Evolutionary conservation across 2,888 invertebrate species (phyloP).

Genomic region (Acrocera orbiculus): DNA sequence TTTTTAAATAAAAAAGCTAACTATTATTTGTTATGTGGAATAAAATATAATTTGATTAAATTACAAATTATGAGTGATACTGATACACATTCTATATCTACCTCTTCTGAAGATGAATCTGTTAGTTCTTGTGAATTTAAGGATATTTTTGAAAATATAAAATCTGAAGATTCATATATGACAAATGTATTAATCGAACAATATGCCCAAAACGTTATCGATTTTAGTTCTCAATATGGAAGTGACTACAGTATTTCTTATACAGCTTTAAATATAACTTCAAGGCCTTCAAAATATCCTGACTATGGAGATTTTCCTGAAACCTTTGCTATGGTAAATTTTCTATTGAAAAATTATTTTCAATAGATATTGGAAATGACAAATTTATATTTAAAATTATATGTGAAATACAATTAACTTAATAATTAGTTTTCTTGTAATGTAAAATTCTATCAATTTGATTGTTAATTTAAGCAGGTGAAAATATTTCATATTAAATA

Average conservation of each 20-base stretch:
- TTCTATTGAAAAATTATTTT: neutral
- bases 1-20: neutral
- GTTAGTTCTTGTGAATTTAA: constrained; percentile 8
- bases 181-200: constrained; percentile 39
- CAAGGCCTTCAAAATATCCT: constrained; percentile 70
- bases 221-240: constrained; percentile 83
- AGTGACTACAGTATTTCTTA: constrained; percentile 75
- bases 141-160: constrained; percentile 10
- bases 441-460: no score
- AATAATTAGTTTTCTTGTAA: no score
- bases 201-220: constrained; percentile 58
- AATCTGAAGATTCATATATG: constrained; percentile 9
- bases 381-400: no score
- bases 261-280: constrained; percentile 70
- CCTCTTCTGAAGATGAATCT: constrained; percentile 4
- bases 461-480: no score
- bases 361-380: no score
- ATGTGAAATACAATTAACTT: no score
- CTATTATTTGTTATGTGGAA: neutral
- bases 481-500: no score
- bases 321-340: constrained; percentile 65
- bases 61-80: constrained; percentile 7
- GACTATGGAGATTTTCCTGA: constrained; percentile 83
- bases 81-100: constrained; percentile 1
- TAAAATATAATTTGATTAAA: neutral